A percentile compares a stretch with the other conserved stretches of the same genome.
phyloP scores from a whole-genome alignment of 2,888 invertebrate species.

The Cylloceria caligata region DNA sequence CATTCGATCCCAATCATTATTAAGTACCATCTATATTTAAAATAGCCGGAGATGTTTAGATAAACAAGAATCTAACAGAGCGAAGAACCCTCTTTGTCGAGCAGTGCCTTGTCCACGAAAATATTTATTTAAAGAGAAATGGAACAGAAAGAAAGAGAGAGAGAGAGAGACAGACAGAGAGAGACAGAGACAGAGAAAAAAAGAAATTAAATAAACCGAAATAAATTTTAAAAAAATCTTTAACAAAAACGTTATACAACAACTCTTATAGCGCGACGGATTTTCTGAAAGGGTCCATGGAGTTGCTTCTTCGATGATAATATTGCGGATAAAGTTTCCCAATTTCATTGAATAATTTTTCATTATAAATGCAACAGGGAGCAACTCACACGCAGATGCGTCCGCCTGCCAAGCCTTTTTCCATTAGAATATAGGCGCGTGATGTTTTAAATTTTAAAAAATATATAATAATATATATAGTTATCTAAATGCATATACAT shows the following conservation, averaged over 20 bases:
- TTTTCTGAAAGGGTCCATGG: slow-evolving; percentile 79
- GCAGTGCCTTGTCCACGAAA: slow-evolving; percentile 83
- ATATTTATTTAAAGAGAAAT: slow-evolving; percentile 77
- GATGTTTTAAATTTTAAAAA: slow-evolving; percentile 73
- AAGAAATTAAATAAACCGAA: slow-evolving; percentile 65
- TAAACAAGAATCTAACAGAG: slow-evolving; percentile 67
- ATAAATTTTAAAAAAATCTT: slow-evolving; percentile 51
- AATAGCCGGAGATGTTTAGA: not conserved
- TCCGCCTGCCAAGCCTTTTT: slow-evolving; percentile 76
- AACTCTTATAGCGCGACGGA: slow-evolving; percentile 77
- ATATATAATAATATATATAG: slow-evolving; percentile 50
- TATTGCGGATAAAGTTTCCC: slow-evolving; percentile 17
- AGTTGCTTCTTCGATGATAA: slow-evolving; percentile 74
- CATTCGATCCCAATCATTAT: slow-evolving; percentile 10
- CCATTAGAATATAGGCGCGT: slow-evolving; percentile 74
- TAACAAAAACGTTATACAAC: slow-evolving; percentile 47
- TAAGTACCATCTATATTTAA: not conserved
- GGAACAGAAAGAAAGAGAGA: not conserved
- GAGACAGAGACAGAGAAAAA: slow-evolving; percentile 51
- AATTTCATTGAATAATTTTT: slow-evolving; percentile 11
- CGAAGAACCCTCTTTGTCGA: slow-evolving; percentile 74
- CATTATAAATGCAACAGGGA: slow-evolving; percentile 64
- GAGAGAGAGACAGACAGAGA: slow-evolving; percentile 38
- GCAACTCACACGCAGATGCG: slow-evolving; percentile 77
- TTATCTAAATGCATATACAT: slow-evolving; percentile 34